Percentiles rank a stretch among this genome's conserved stretches.
phyloP scores from a whole-genome alignment of 2,113 vertebrate species.

The Vanacampus margaritifer region DNA sequence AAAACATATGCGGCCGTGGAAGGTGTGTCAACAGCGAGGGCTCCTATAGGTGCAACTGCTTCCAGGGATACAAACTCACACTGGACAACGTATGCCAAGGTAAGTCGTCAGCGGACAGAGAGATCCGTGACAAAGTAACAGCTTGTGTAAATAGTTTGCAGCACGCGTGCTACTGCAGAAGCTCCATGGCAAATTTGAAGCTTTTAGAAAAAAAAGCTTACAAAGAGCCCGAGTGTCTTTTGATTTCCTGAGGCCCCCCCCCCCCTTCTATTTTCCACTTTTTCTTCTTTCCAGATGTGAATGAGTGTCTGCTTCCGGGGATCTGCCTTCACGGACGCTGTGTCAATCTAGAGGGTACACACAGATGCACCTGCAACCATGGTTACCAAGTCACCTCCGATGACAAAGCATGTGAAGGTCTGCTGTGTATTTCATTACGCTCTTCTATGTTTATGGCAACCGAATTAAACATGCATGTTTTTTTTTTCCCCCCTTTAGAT shows the following conservation, averaged over 20 bases:
- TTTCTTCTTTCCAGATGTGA: conserved; percentile 72
- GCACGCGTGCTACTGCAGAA: conserved; percentile 31
- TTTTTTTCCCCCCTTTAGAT: conserved; percentile 71
- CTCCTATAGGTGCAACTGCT: conserved; percentile 72
- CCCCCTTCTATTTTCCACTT: conserved; percentile 1
- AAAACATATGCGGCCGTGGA: conserved; percentile 62
- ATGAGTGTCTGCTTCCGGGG: conserved; percentile 76
- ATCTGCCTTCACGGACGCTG: conserved; percentile 79
- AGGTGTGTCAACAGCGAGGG: conserved; percentile 72
- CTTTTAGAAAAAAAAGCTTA: conserved; percentile 22
- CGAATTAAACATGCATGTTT: conserved; percentile 31
- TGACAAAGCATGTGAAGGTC: conserved; percentile 81
- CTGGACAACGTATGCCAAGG: conserved; percentile 67
- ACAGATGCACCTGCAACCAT: conserved; percentile 79
- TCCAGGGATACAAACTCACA: conserved; percentile 66
- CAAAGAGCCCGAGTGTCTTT: conserved; percentile 24
- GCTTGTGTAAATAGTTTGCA: conserved; percentile 31
- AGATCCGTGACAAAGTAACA: conserved; percentile 10
- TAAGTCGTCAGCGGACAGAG: conserved; percentile 35
- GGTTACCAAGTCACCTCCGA: conserved; percentile 77
- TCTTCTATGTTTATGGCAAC: conserved; percentile 11
- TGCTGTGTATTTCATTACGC: conserved; percentile 37
- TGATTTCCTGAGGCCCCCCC: conserved; percentile 31
- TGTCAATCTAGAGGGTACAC: conserved; percentile 82
- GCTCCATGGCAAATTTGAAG: conserved; percentile 19